Conservation (phyloP, 2,113 vertebrate species). For the Spheniscus mendiculus region DNA sequence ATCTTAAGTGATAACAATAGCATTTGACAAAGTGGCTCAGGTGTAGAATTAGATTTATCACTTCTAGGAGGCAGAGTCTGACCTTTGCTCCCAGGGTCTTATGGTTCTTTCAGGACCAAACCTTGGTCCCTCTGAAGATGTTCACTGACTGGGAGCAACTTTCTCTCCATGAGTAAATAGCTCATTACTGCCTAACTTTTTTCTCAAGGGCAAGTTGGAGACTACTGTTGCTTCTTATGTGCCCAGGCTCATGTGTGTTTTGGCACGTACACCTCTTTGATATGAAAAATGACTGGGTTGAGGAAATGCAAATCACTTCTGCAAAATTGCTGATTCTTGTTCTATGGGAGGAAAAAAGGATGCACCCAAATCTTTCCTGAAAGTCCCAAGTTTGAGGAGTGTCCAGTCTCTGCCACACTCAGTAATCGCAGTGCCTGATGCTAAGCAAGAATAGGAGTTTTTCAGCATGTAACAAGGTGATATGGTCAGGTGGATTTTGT, state of each 20-base stretch:
- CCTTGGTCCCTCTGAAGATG: not conserved
- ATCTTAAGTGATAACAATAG: not conserved
- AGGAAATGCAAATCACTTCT: constrained; percentile 37
- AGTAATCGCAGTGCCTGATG: not conserved
- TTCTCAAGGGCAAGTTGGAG: constrained; percentile 3
- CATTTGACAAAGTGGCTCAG: not conserved
- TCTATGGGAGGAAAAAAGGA: not conserved
- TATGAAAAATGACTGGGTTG: constrained; percentile 1
- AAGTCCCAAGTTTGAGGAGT: not conserved
- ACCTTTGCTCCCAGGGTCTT: not conserved
- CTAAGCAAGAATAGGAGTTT: not conserved
- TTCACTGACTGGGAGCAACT: not conserved
- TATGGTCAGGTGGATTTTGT: not conserved
- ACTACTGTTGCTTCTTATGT: not conserved
- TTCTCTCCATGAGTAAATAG: not conserved
- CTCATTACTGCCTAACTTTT: not conserved
- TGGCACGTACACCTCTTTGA: constrained; percentile 29
- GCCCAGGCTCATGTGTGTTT: constrained; percentile 2
- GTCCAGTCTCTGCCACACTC: not conserved
- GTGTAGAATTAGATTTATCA: not conserved
- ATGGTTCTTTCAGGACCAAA: not conserved
- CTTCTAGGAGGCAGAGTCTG: not conserved
- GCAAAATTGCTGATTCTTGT: constrained; percentile 32
- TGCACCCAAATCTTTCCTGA: not conserved
- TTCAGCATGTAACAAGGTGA: not conserved